Conservation (phyloP, 2,888 invertebrate species). For the Steinernema hermaphroditum region DNA sequence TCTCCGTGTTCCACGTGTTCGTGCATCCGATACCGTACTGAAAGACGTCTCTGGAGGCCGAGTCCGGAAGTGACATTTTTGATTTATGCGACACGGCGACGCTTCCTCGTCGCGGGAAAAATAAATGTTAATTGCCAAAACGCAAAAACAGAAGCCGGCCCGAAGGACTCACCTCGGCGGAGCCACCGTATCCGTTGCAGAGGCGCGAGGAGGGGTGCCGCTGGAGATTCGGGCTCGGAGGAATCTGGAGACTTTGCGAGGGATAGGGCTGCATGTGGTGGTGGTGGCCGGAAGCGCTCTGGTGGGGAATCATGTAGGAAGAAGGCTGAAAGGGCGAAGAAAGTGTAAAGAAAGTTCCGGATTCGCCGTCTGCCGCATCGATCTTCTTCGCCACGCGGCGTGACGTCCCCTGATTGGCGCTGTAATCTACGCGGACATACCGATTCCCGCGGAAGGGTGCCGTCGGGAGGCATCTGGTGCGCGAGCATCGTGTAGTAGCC, state of each 20-base stretch:
- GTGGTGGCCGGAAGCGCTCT: neutral
- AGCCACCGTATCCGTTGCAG: constrained; percentile 95
- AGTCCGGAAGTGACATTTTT: constrained; percentile 1
- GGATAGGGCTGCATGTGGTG: constrained; percentile 2
- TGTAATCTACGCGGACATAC: neutral
- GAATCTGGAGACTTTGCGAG: constrained; percentile 24
- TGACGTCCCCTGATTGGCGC: neutral
- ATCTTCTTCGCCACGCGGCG: neutral
- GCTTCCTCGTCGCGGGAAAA: constrained; percentile 22
- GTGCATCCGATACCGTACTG: constrained; percentile 28
- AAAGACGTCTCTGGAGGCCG: neutral
- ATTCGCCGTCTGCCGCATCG: constrained; percentile 9
- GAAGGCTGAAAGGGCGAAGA: constrained; percentile 26
- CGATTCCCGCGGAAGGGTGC: neutral
- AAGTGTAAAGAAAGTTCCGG: constrained; percentile 5
- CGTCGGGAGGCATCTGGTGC: constrained; percentile 17
- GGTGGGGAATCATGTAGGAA: constrained; percentile 22
- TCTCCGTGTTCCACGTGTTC: constrained; percentile 29
- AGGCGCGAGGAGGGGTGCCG: constrained; percentile 19
- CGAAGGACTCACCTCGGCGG: constrained; percentile 74
- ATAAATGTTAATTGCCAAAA: constrained; percentile 6
- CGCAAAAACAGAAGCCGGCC: too few relatives aligned
- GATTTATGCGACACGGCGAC: neutral
- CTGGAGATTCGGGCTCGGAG: constrained; percentile 7
- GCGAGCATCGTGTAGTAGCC: constrained; percentile 13